phyloP scores from a whole-genome alignment of 2,888 invertebrate species.

The Drosophila neoperkinsi region DNA sequence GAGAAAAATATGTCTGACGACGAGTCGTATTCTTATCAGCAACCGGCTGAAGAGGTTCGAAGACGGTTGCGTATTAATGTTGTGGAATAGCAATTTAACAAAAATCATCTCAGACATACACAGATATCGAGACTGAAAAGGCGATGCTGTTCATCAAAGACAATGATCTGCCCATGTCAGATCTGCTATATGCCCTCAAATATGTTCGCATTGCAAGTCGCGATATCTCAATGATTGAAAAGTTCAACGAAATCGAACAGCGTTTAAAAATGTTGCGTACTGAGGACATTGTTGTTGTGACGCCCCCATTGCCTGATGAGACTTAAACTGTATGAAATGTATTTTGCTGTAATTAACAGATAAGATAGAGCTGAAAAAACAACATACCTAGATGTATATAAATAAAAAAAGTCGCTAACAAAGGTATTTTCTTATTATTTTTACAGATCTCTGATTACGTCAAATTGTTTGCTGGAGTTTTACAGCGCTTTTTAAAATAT shows the following conservation, averaged over 20 bases:
- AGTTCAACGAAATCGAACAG: conserved; percentile 20
- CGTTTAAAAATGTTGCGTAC: conserved; percentile 18
- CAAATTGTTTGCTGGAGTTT: neutral
- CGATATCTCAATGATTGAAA: conserved; percentile 4
- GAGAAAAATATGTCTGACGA: conserved; percentile 30
- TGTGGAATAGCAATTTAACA: neutral
- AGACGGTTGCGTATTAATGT: neutral
- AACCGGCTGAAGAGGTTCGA: conserved; percentile 42
- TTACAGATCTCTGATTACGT: neutral
- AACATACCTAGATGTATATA: neutral
- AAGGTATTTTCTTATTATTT: neutral
- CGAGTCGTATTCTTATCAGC: conserved; percentile 15
- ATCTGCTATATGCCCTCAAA: conserved; percentile 53
- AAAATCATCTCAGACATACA: conserved; percentile 33
- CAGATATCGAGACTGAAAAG: conserved; percentile 43
- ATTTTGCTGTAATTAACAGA: neutral
- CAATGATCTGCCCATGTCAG: conserved; percentile 56
- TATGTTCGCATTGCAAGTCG: conserved; percentile 57
- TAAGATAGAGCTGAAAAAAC: neutral
- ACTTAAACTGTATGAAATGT: neutral
- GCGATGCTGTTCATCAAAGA: conserved; percentile 52
- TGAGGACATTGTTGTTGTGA: conserved; percentile 22
- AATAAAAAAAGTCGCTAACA: neutral
- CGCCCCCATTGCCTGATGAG: conserved; percentile 36
- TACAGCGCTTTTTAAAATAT: neutral